phyloP scores from a whole-genome alignment of 2,113 vertebrate species.

The Chaetodon trifascialis region DNA sequence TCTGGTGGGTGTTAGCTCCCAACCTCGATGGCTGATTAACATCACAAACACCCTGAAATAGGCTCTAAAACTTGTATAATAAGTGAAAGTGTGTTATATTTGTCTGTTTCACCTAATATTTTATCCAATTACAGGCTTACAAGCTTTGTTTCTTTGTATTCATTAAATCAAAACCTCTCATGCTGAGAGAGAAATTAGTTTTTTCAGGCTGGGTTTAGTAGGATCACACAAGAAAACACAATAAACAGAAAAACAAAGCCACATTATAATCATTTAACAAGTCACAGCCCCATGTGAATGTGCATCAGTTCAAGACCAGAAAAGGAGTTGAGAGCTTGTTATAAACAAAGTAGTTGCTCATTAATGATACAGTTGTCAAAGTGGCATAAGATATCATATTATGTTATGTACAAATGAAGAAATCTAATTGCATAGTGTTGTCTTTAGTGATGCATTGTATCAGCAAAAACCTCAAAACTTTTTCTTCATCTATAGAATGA shows the following conservation, averaged over 20 bases:
- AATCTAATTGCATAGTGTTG: neutral
- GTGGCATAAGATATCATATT: neutral
- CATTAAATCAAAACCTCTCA: constrained; percentile 28
- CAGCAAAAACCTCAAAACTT: too few relatives aligned
- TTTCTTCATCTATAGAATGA: neutral
- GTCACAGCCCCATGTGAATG: neutral
- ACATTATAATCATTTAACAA: constrained; percentile 9
- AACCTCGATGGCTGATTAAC: constrained; percentile 45
- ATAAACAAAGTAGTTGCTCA: neutral
- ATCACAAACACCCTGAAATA: constrained; percentile 20
- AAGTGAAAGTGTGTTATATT: constrained; percentile 16
- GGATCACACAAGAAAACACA: neutral
- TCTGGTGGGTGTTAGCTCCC: constrained; percentile 53
- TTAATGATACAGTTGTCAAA: neutral
- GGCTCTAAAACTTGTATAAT: constrained; percentile 24
- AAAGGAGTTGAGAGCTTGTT: neutral
- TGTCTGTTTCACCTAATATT: constrained; percentile 40
- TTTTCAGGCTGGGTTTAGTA: constrained; percentile 1
- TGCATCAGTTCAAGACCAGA: neutral
- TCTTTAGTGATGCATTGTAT: neutral
- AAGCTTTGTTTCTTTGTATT: constrained; percentile 29
- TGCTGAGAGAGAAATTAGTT: constrained; percentile 29
- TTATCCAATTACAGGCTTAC: constrained; percentile 29
- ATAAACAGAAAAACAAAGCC: constrained; percentile 3
- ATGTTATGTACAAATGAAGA: neutral